Evolutionary conservation across 2,113 vertebrate species (phyloP).

Genomic region (Atlantisia rogersi): DNA sequence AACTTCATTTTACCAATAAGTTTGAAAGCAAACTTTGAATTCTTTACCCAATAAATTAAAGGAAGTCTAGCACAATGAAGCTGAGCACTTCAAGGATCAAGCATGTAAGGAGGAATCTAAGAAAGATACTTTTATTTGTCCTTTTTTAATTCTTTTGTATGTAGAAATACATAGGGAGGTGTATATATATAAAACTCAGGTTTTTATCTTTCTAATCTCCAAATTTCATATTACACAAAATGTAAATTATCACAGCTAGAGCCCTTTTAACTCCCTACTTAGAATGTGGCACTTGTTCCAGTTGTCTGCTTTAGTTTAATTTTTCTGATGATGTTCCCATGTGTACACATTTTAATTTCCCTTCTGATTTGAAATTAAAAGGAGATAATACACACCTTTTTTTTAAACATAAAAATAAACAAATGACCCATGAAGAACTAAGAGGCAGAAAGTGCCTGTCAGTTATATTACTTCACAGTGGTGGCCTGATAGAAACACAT

Average conservation of each 20-base stretch:
- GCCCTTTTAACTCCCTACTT: background rate
- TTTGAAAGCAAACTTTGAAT: background rate
- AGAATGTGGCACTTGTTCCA: background rate
- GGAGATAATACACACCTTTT: conserved; percentile 56
- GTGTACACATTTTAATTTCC: conserved; percentile 31
- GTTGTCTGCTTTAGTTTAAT: background rate
- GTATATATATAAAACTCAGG: background rate
- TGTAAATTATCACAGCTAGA: background rate
- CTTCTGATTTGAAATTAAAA: conserved; percentile 60
- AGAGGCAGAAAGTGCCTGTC: conserved; percentile 94
- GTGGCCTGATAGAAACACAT: conserved; percentile 90
- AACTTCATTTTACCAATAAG: background rate
- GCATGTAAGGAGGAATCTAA: background rate
- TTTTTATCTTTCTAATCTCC: background rate
- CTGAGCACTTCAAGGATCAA: background rate
- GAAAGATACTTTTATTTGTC: background rate
- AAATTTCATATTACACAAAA: background rate
- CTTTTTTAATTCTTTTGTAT: background rate
- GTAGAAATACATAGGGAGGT: background rate
- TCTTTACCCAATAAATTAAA: background rate
- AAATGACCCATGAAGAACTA: conserved; percentile 80
- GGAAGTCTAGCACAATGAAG: background rate
- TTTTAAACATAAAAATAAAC: conserved; percentile 80
- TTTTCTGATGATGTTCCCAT: conserved; percentile 20
- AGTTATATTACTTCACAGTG: conserved; percentile 87